Conservation (phyloP, 2,113 vertebrate genomes). For the Dicerorhinus sumatrensis region DNA sequence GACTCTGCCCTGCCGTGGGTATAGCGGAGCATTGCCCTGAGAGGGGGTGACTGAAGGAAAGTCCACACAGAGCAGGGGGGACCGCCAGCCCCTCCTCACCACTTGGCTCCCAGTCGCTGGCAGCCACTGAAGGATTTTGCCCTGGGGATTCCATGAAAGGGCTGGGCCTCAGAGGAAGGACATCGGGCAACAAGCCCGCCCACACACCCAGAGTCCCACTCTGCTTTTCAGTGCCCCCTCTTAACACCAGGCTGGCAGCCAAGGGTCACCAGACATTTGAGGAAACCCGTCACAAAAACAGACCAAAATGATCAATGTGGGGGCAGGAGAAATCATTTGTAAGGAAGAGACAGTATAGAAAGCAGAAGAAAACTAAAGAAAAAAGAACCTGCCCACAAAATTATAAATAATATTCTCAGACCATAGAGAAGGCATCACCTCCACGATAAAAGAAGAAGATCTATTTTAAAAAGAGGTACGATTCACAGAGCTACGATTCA, state of each 20-base stretch:
- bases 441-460: neutral
- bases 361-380: neutral
- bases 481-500: neutral
- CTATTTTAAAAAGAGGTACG: neutral
- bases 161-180: neutral
- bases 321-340: neutral
- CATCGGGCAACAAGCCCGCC: neutral
- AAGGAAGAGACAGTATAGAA: neutral
- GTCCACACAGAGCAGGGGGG: neutral
- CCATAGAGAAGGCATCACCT: neutral
- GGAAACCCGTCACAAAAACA: neutral
- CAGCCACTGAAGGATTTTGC: neutral
- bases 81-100: neutral
- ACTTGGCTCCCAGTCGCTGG: neutral
- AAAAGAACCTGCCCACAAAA: neutral
- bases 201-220: neutral
- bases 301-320: neutral
- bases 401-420: neutral
- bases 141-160: neutral
- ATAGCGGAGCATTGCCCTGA: rapidly evolving
- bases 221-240: neutral
- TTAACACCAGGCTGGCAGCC: neutral
- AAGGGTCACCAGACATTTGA: no score
- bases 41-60: neutral
- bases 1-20: neutral